These are phyloP conservation scores for Ictalurus furcatus DNA, from an alignment of 2,113 vertebrate genomes.

Conservation along the genomic window DNA sequence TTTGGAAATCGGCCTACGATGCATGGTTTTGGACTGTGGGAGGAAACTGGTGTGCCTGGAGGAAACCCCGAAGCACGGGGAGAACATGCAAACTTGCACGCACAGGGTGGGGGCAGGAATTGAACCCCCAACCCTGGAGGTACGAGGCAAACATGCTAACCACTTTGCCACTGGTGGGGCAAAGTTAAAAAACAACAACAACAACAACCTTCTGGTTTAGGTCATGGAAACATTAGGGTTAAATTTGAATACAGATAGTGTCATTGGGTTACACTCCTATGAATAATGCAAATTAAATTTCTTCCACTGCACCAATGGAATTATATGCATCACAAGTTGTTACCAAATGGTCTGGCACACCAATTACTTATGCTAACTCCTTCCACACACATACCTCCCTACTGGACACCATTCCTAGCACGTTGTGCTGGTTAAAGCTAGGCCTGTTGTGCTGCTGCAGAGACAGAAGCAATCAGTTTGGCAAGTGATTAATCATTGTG, in stretches of 20 bases:
- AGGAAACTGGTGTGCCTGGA: too few relatives aligned
- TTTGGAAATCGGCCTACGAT: too few relatives aligned
- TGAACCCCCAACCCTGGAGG: too few relatives aligned
- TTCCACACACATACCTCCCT: neutral
- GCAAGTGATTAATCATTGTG: constrained; percentile 70
- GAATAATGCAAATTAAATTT: neutral
- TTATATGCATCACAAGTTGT: neutral
- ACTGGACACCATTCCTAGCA: neutral
- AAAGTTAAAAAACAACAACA: neutral
- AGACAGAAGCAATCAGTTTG: constrained; percentile 62
- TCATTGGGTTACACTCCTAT: neutral
- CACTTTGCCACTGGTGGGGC: too few relatives aligned
- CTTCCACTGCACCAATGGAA: neutral
- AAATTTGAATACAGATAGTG: neutral
- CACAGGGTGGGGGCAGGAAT: too few relatives aligned
- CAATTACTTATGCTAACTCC: neutral
- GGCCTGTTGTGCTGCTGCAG: constrained; percentile 55
- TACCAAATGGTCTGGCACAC: neutral
- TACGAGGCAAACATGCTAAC: too few relatives aligned
- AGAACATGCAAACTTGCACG: too few relatives aligned
- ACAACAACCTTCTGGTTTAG: neutral
- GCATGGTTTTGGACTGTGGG: too few relatives aligned
- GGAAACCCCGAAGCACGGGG: too few relatives aligned
- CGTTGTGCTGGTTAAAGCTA: constrained; percentile 1
- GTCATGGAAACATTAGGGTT: neutral